Conservation (phyloP, 2,888 invertebrate genomes). For the Rotaria socialis region DNA sequence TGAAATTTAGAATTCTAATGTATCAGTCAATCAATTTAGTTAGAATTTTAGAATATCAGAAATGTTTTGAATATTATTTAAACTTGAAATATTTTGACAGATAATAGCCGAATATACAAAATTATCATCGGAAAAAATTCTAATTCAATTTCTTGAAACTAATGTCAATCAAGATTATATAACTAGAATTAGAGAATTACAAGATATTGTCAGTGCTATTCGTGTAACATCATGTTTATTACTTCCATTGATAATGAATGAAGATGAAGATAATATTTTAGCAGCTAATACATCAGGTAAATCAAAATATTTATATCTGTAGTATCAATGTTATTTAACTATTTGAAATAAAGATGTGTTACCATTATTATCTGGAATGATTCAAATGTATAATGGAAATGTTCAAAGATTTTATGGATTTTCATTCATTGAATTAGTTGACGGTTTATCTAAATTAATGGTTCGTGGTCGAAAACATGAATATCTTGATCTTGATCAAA, state of each 20-base stretch:
- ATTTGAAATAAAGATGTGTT: neutral
- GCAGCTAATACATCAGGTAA: neutral
- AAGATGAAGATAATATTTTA: conserved; percentile 33
- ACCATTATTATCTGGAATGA: conserved; percentile 1
- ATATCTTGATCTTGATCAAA: conserved; percentile 28
- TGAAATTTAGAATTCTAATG: too few species aligned
- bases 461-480: conserved; percentile 30
- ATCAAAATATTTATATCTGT: neutral
- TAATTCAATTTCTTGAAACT: neutral
- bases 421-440: conserved; percentile 34
- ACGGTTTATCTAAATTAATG: conserved; percentile 22
- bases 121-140: neutral
- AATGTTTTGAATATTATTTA: too few species aligned
- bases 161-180: neutral
- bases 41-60: too few species aligned
- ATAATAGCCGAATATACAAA: conserved; percentile 3
- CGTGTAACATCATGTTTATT: conserved; percentile 29
- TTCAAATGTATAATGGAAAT: neutral
- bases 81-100: neutral
- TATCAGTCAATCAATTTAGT: too few species aligned
- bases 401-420: conserved; percentile 30
- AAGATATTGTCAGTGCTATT: conserved; percentile 16
- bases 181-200: neutral
- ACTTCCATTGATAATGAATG: conserved; percentile 32
- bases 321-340: neutral